Conservation (phyloP, 2,797 vertebrate species). For the Melanotaenia boesemani region DNA sequence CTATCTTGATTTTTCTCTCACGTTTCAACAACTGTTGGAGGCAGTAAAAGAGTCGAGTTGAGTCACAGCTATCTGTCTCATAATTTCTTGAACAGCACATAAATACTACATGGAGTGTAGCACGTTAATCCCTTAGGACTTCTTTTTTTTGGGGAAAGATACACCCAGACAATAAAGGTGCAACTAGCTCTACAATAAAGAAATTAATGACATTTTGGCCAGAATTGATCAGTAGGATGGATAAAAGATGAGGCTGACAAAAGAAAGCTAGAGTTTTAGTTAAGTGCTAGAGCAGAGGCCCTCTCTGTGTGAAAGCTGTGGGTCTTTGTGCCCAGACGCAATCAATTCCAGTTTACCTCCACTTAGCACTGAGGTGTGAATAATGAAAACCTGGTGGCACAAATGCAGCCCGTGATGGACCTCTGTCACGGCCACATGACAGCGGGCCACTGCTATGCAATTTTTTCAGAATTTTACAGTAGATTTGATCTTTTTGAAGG, state of each 20-base stretch:
- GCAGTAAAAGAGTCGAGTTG: neutral
- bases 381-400: conserved; percentile 69
- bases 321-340: conserved; percentile 61
- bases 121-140: neutral
- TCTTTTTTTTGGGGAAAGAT: conserved; percentile 7
- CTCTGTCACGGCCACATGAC: conserved; percentile 24
- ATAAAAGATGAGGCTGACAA: neutral
- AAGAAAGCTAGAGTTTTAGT: conserved; percentile 20
- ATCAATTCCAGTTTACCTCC: conserved; percentile 70
- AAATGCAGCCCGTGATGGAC: conserved; percentile 47
- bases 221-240: conserved; percentile 21
- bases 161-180: conserved; percentile 35
- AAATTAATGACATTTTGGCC: conserved; percentile 41
- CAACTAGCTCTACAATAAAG: conserved; percentile 38
- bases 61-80: neutral
- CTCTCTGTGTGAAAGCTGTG: conserved; percentile 57
- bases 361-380: conserved; percentile 55
- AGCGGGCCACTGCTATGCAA: neutral
- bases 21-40: neutral
- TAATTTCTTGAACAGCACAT: neutral
- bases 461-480: conserved; percentile 12
- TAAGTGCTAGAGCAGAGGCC: conserved; percentile 43
- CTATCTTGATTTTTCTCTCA: neutral
- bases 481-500: conserved; percentile 6
- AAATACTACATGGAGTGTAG: neutral